phyloP scores from a whole-genome alignment of 1,140 invertebrate species.

The Cryptotermes secundus region DNA sequence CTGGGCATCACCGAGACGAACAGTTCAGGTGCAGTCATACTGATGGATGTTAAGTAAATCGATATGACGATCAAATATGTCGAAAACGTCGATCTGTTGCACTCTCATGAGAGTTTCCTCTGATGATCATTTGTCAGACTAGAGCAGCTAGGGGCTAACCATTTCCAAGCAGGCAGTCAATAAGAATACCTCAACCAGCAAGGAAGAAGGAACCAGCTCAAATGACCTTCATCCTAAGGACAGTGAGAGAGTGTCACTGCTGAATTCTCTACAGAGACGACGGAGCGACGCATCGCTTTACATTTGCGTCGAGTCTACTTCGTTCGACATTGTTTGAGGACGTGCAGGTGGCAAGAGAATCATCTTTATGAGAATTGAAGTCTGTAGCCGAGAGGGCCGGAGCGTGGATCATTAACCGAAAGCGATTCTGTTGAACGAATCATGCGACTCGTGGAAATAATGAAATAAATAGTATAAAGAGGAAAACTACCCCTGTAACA shows the following conservation, averaged over 20 bases:
- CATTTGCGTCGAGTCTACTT: too few relatives aligned
- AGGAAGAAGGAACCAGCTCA: neutral
- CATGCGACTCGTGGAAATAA: too few relatives aligned
- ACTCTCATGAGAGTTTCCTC: neutral
- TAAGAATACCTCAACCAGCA: neutral
- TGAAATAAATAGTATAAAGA: too few relatives aligned
- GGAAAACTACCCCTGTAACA: too few relatives aligned
- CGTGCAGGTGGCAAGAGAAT: too few relatives aligned
- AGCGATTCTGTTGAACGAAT: too few relatives aligned
- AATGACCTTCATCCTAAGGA: neutral
- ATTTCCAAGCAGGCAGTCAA: slow-evolving; percentile 5
- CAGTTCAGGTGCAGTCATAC: neutral
- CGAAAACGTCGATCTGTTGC: neutral
- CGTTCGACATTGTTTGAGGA: too few relatives aligned
- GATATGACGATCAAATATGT: neutral
- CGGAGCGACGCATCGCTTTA: too few relatives aligned
- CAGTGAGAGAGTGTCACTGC: neutral
- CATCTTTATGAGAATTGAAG: too few relatives aligned
- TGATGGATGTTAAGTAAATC: neutral
- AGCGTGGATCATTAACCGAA: too few relatives aligned
- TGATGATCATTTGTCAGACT: slow-evolving; percentile 15
- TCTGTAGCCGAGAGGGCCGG: too few relatives aligned
- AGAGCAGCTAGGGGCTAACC: neutral
- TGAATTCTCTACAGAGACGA: neutral
- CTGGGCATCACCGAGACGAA: neutral